These are phyloP conservation scores for Balaeniceps rex DNA, from an alignment of 2,113 vertebrate species.

Conservation along the genomic window DNA sequence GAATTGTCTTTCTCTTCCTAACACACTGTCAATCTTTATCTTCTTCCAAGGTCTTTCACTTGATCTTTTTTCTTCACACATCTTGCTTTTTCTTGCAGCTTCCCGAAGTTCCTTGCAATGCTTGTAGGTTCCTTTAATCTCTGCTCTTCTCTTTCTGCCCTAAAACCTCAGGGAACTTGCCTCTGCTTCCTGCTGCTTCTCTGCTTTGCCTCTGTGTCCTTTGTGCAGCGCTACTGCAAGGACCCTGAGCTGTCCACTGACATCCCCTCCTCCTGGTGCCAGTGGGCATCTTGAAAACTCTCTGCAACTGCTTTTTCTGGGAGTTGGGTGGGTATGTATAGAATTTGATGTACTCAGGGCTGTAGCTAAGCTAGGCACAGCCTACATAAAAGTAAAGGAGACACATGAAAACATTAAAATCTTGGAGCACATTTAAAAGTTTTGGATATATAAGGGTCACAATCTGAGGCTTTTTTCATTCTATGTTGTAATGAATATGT, in stretches of 20 bases:
- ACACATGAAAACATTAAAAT: not conserved
- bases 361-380: not conserved
- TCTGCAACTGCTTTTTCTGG: not conserved
- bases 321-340: not conserved
- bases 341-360: not conserved
- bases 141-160: not conserved
- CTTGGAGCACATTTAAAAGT: not conserved
- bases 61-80: not conserved
- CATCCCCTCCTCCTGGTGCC: not conserved
- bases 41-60: not conserved
- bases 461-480: not conserved
- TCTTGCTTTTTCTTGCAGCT: not conserved
- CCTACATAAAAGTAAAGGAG: not conserved
- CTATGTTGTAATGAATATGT: not conserved
- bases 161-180: not conserved
- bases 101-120: not conserved
- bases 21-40: not conserved
- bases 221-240: not conserved
- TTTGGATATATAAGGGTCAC: not conserved
- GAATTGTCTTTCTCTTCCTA: not conserved
- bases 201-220: not conserved
- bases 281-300: not conserved
- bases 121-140: not conserved
- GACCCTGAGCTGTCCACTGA: not conserved
- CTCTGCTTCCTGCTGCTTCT: not conserved